Conservation (phyloP, 2,888 invertebrate species). For the Agonopterix alstromeriana region DNA sequence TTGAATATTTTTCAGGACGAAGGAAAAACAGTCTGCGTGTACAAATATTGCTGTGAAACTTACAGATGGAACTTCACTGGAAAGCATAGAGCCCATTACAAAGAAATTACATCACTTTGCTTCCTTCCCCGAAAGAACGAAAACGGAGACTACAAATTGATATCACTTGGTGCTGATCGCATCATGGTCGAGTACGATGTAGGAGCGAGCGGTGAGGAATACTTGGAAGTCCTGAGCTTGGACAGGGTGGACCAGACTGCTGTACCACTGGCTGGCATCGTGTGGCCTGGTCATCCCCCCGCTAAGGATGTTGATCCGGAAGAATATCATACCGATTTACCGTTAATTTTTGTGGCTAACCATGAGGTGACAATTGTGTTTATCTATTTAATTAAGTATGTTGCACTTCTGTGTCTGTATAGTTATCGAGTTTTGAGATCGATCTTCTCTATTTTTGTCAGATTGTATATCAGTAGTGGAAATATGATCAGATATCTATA, state of each 20-base stretch:
- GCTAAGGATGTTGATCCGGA: conserved; percentile 32
- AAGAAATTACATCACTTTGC: conserved; percentile 71
- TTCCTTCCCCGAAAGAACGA: conserved; percentile 63
- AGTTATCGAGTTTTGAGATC: too few relatives aligned
- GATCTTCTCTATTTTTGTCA: too few relatives aligned
- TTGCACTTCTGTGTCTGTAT: too few relatives aligned
- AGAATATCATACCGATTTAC: conserved; percentile 33
- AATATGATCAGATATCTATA: too few relatives aligned
- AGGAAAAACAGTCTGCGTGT: conserved; percentile 68
- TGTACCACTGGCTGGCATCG: conserved; percentile 67
- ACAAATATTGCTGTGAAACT: conserved; percentile 46
- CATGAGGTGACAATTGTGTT: conserved; percentile 68
- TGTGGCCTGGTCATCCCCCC: conserved; percentile 36
- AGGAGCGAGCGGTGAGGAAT: conserved; percentile 49
- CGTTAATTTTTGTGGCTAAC: conserved; percentile 75
- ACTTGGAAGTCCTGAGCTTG: conserved; percentile 54
- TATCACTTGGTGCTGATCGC: conserved; percentile 78
- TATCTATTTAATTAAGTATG: neutral
- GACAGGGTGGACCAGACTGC: conserved; percentile 80
- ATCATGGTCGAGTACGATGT: conserved; percentile 78
- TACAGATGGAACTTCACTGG: conserved; percentile 74
- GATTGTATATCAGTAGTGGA: too few relatives aligned
- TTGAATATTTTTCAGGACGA: conserved; percentile 57
- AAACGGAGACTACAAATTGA: conserved; percentile 55
- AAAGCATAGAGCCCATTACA: conserved; percentile 79